Base-by-base conservation (phyloP, 2,888 invertebrate species). In the Leptopilina myrica region DNA sequence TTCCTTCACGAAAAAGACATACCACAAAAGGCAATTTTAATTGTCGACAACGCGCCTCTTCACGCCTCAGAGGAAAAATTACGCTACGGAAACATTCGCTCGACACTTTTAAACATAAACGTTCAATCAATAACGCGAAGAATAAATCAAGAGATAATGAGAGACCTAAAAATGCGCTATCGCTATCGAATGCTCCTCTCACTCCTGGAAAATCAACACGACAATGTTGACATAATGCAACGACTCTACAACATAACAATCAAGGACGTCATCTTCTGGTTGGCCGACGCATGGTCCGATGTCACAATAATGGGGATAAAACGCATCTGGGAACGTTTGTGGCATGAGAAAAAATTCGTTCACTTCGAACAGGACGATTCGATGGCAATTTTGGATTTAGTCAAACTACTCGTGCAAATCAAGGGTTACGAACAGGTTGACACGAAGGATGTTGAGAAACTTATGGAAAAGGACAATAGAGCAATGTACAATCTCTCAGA, bases 41-140 rank as follows among this genome's bases (percentile, higher is more conserved):
- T 79, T 5, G 64, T 81, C n/a, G 77, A 81, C 53, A 77, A 81
- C 64, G 76, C 73, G 9, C 67, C 64, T 15, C 69, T 66, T 26
- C 81, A 79, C 53, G 56, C 79, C 5, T 65, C 73, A 5, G 64
- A 53, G 40, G 64, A 64, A 15, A 75, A 15, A 20, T 66, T 75
- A 59, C 15, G 64, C 12, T 65, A n/a, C 49, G 64, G 59, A 2
- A 78, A 76, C 14, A 62, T 76, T 9, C 20, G 62, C 40, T 43
- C 59, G 14, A 40, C 43, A 40, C 20, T 59, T 40, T 62, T 76
- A 15, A 15, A 62, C 11, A 43, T 64, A 33, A 62, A 76, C 12
- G 62, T 76, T 9, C 33, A 62, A 14, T 76, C 62, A 15, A 76
- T 62, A 26, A 64, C 43, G 0, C 43, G 64, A 76, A 46, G 14